Base-by-base conservation (phyloP, 2,797 vertebrate genomes). In the Carduelis carduelis region DNA sequence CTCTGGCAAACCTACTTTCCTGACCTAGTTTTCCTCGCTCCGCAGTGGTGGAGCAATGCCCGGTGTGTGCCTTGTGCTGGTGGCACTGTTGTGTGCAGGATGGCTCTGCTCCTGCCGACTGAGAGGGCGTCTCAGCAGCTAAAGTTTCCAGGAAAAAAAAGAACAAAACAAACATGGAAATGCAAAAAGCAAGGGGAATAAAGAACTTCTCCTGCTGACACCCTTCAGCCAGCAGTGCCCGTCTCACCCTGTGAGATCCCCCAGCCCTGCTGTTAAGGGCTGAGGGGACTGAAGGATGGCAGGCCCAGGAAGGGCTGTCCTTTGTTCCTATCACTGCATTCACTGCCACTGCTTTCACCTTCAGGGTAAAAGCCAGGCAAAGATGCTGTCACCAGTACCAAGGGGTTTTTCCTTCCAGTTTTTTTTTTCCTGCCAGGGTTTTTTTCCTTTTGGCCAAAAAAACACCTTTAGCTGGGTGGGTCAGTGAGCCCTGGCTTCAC, bases 21-120 rank as follows among this genome's bases (percentile, higher is more conserved):
- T 95, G 94, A 92, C 92, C 84, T 93, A 89, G 66, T 94, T 94
- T 68, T 34, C 50, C 34, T 79, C 53, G 28, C 69, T 80, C 70
- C 0, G 23, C 78, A 49, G 49, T 39, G 57, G 74, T 84, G 74
- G 70, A 95, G 82, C 49, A 41, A 28, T 41, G 78, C 78, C 74
- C 14, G 11, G 61, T 24, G 16, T 26, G 13, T 81, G 74, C 41
- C 61, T 74, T 28, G 37, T 75, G 87, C 49, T 21, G 7, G 57
- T 32, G 41, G 84, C 82, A 75, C 74, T 4, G 2, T 61, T 75
- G 64, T 1, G 0, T 8, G 11, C 89, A 60, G 69, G 60, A 34
- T 4, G 21, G 60, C 69, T 87, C 65, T 63, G 80, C 52, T 65
- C 47, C 72, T 70, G 63, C 39, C 0, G 0, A 22, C 19, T 4